Evolutionary conservation across 2,888 invertebrate species (phyloP), one percentile per base, ranked within the genome.

Genomic region (Agrypnus murinus): DNA sequence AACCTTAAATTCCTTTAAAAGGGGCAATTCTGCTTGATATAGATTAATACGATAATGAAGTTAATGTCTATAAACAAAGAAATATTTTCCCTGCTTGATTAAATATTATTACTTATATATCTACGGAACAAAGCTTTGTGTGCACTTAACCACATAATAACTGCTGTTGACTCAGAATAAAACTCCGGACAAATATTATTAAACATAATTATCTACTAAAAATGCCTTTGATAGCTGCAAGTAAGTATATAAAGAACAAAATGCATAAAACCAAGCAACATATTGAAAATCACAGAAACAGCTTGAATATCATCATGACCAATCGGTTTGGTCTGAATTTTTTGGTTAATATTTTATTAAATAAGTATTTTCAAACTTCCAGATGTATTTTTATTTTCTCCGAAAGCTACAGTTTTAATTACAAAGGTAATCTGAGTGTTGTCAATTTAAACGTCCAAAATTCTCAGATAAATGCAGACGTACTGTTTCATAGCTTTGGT

Each of bases 401-500:
- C 6, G 79, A 81, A 50, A 60, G 59, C 14, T 59, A 55, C 8
- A 8, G 7, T 31, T 64, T 74, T 17, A 43, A 69, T 9, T 63
- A 71, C 4, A 31, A 15, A 6, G 25, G 58, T 43, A 50, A 50
- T 34, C 57, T 70, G 19, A 71, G 75, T 0, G 63, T 71, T 1
- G 69, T 78, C 48, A 65, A 73, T 45, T 65, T 73, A 12, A 59
- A 71, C 25, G 34, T 71, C 10, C 6, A 57, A 46, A 62, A 72
- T 25, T 36, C 62, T n/a, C n/a, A n/a, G n/a, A n/a, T n/a, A n/a
- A 50, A 62, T 36, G 55, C 74, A 48, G 31, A 75, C 63, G 57
- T 77, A 72, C 69, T 77, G 73, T 76, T 80, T 77, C 25, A 74
- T 72, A 87, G 87, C 80, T 84, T 82, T 48, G 88, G 87, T 10